Percentiles rank a stretch among this genome's conserved stretches.
These are phyloP conservation scores for Serripes groenlandicus DNA, from an alignment of 2,888 invertebrate species.

Conservation along the genomic window DNA sequence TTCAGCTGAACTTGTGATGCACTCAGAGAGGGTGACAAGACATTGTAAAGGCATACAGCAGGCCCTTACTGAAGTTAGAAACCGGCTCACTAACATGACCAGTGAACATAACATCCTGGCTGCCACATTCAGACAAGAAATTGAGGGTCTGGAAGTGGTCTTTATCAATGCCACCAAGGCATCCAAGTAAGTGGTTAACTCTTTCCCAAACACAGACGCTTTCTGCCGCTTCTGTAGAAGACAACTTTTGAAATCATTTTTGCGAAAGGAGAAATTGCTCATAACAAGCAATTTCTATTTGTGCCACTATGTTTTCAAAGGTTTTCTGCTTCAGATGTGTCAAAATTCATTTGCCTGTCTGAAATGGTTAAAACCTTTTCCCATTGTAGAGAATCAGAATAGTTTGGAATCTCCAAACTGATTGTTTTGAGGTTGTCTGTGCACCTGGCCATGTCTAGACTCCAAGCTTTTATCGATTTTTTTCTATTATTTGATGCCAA, in stretches of 20 bases:
- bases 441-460: no score
- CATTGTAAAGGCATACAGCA: slow-evolving; percentile 85
- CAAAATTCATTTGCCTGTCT: not conserved
- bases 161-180: slow-evolving; percentile 86
- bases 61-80: slow-evolving; percentile 82
- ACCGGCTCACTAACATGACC: slow-evolving; percentile 81
- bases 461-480: no score
- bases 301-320: not conserved
- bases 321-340: not conserved
- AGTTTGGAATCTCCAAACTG: no score
- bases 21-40: slow-evolving; percentile 84
- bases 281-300: not conserved
- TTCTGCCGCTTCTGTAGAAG: not conserved
- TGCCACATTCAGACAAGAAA: slow-evolving; percentile 81
- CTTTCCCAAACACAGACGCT: not conserved
- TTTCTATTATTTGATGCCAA: no score
- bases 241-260: not conserved
- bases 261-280: not conserved
- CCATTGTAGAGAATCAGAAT: not conserved
- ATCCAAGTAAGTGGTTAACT: slow-evolving; percentile 75
- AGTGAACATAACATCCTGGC: slow-evolving; percentile 82
- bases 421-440: no score
- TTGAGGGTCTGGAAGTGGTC: slow-evolving; percentile 83
- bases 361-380: not conserved
- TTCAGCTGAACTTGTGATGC: slow-evolving; percentile 86